Percentiles rank a stretch among this genome's conserved stretches.
Evolutionary conservation across 2,113 vertebrate species (phyloP).

Genomic region (Crotophaga sulcirostris): DNA sequence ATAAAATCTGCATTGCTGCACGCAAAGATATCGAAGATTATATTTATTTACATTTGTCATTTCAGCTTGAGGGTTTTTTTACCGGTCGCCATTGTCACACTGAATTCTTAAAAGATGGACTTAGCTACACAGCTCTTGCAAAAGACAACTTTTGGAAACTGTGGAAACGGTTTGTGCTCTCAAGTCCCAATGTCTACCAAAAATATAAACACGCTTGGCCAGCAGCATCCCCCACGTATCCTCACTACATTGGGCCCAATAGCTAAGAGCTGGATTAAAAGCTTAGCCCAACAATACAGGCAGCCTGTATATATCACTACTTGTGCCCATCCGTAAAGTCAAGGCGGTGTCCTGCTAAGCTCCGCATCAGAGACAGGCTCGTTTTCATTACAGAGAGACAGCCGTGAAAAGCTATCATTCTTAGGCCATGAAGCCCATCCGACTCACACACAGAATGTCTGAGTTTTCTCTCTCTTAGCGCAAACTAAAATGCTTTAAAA

Average conservation of each 20-base stretch:
- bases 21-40: not conserved
- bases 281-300: not conserved
- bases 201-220: not conserved
- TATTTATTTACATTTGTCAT: not conserved
- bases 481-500: not conserved
- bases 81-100: not conserved
- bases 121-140: not conserved
- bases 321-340: not conserved
- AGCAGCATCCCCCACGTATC: too few relatives aligned
- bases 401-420: not conserved
- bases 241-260: not conserved
- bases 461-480: not conserved
- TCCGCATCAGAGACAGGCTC: not conserved
- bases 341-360: too few relatives aligned
- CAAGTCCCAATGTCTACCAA: fast-evolving
- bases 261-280: not conserved
- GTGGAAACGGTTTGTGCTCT: not conserved
- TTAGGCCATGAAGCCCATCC: not conserved
- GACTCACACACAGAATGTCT: not conserved
- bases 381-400: not conserved
- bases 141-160: not conserved
- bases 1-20: not conserved
- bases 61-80: not conserved
- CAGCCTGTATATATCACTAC: not conserved
- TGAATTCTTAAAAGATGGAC: not conserved